These are phyloP conservation scores for Dasypus novemcinctus DNA, from an alignment of 2,113 vertebrate genomes.

Conservation along the genomic window DNA sequence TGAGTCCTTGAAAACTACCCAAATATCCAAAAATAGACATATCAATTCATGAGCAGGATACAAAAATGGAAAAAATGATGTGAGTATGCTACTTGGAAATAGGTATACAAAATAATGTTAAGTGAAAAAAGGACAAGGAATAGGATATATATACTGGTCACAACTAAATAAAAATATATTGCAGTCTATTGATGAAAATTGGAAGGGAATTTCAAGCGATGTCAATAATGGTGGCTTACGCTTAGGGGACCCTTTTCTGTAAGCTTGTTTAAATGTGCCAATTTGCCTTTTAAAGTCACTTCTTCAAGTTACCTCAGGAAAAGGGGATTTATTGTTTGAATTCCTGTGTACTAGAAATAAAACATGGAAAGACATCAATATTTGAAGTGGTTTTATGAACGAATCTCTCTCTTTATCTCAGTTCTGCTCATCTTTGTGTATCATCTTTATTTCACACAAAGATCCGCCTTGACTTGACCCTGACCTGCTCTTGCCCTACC, in stretches of 20 bases:
- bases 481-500: background rate
- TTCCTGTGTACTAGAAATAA: background rate
- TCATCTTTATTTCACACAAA: background rate
- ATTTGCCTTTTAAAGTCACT: conserved; percentile 39
- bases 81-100: conserved; percentile 15
- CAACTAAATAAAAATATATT: conserved; percentile 18
- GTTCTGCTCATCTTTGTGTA: background rate
- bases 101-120: background rate
- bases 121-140: background rate
- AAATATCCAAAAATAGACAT: conserved; percentile 16
- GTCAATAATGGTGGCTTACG: background rate
- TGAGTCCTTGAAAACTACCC: background rate
- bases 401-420: background rate
- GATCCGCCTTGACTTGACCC: background rate
- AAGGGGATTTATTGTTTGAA: conserved; percentile 12
- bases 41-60: background rate
- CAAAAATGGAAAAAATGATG: background rate
- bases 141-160: background rate
- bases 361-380: background rate
- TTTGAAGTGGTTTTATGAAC: background rate
- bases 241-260: background rate
- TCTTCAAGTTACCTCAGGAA: background rate
- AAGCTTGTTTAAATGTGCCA: conserved; percentile 35
- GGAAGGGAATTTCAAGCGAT: conserved; percentile 5
- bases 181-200: conserved; percentile 2